Conservation (phyloP, 2,113 vertebrate genomes). For the Elanus axillaris region DNA sequence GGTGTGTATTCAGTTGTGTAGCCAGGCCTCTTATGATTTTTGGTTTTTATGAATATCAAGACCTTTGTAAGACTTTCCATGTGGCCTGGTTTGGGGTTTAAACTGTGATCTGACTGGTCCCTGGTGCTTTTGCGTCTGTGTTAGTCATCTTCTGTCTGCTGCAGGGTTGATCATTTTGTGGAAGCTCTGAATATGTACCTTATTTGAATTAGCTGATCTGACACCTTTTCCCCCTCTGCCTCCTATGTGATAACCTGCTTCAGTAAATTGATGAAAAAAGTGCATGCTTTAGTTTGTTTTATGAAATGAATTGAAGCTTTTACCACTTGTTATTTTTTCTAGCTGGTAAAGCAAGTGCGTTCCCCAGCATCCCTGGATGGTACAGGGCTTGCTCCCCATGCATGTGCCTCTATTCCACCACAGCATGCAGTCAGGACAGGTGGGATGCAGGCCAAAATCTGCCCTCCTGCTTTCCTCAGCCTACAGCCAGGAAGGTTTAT, state of each 20-base stretch:
- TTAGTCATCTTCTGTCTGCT: neutral
- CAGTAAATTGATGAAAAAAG: neutral
- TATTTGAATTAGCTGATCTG: neutral
- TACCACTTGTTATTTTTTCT: neutral
- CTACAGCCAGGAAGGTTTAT: neutral
- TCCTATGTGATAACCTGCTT: neutral
- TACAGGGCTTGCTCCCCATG: neutral
- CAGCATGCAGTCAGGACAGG: neutral
- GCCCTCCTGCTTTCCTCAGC: neutral
- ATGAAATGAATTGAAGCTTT: neutral
- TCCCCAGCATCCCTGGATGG: neutral
- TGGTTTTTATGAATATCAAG: neutral
- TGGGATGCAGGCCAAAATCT: neutral
- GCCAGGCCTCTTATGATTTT: neutral
- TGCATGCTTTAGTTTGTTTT: neutral
- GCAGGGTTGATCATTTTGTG: neutral
- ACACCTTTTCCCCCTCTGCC: neutral
- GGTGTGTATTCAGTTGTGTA: neutral
- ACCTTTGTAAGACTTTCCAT: neutral
- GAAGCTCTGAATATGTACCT: neutral
- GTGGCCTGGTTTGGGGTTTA: neutral
- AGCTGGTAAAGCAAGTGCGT: too few relatives aligned
- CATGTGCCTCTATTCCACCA: rapidly evolving
- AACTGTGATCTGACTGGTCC: neutral
- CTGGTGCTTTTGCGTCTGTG: neutral